These are phyloP conservation scores for Decapterus maruadsi DNA, from an alignment of 2,797 vertebrate species.

Conservation along the genomic window DNA sequence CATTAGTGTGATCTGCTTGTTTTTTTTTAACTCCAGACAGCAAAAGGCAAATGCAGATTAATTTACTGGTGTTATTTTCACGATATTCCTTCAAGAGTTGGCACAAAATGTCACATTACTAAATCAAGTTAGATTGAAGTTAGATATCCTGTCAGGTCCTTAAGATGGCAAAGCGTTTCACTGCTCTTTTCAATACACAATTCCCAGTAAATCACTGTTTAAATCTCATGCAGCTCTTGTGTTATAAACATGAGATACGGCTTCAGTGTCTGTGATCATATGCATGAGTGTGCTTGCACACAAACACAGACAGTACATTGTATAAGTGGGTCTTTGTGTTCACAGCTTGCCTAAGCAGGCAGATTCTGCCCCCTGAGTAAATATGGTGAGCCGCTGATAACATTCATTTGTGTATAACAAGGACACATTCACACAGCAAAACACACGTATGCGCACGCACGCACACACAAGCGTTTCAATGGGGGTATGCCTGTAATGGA, in stretches of 20 bases:
- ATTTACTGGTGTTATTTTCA: background rate
- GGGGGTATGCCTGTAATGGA: slow-evolving; percentile 37
- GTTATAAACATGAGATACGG: slow-evolving; percentile 24
- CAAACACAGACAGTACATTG: slow-evolving; percentile 54
- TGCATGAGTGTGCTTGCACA: slow-evolving; percentile 52
- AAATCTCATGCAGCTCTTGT: background rate
- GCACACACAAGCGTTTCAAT: slow-evolving; percentile 6
- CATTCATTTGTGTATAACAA: slow-evolving; percentile 72
- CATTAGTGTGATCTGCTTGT: background rate
- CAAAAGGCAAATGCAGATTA: background rate
- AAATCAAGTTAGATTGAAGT: background rate
- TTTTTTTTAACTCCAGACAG: no score
- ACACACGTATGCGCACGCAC: slow-evolving; percentile 2
- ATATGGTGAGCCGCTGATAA: slow-evolving; percentile 81
- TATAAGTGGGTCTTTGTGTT: slow-evolving; percentile 72
- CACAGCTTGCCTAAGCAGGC: slow-evolving; percentile 73
- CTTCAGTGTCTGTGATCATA: slow-evolving; percentile 23
- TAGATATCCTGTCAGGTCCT: background rate
- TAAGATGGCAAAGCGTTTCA: background rate
- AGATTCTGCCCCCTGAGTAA: slow-evolving; percentile 75
- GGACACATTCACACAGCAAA: slow-evolving; percentile 58
- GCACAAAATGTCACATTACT: background rate
- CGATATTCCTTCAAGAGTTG: background rate
- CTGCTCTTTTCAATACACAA: background rate
- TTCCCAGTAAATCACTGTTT: background rate